These are phyloP conservation scores for Riparia riparia DNA, from an alignment of 2,113 vertebrate species.

Conservation along the genomic window DNA sequence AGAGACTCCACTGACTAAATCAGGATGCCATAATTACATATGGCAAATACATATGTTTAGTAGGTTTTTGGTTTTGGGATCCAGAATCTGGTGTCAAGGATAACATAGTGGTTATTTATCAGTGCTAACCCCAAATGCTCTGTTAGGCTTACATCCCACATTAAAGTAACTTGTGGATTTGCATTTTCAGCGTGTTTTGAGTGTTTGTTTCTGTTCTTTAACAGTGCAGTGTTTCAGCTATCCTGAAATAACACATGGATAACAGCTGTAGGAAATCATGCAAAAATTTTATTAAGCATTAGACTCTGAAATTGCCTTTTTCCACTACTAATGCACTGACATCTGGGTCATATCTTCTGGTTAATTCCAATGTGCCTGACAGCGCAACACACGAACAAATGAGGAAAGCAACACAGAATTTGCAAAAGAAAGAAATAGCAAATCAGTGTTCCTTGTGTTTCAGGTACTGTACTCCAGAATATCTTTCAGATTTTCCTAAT, in stretches of 20 bases:
- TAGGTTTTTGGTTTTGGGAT: constrained; percentile 5
- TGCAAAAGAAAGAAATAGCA: neutral
- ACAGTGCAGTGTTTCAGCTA: constrained; percentile 25
- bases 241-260: constrained; percentile 63
- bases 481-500: neutral
- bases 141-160: neutral
- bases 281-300: constrained; percentile 63
- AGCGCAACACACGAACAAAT: neutral
- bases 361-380: constrained; percentile 36
- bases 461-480: neutral
- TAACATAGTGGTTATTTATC: constrained; percentile 27
- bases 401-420: neutral
- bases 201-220: constrained; percentile 35
- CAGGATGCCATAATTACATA: neutral
- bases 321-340: constrained; percentile 55
- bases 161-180: constrained; percentile 29
- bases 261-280: constrained; percentile 67
- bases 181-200: neutral
- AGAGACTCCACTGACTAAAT: neutral
- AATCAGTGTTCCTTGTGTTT: neutral
- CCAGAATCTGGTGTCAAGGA: neutral
- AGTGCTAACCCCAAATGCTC: neutral
- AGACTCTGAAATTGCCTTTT: constrained; percentile 66
- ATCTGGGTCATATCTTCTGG: constrained; percentile 59
- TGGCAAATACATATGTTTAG: neutral